Conservation (phyloP, 2,113 vertebrate species). For the Clupea harengus region DNA sequence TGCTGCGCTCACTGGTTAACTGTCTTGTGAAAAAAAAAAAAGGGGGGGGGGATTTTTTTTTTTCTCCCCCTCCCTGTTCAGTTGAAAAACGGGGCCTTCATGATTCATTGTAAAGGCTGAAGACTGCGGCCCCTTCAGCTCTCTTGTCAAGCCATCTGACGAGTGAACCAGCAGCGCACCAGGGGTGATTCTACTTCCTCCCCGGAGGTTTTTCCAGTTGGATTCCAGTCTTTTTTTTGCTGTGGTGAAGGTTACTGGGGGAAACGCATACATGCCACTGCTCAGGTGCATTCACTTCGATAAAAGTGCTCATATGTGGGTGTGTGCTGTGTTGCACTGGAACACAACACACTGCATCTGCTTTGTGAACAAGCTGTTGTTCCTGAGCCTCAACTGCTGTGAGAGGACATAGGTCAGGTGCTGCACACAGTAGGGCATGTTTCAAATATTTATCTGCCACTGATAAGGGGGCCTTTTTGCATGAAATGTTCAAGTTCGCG, state of each 20-base stretch:
- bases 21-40: conserved; percentile 5
- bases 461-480: conserved; percentile 28
- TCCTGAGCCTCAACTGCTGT: conserved; percentile 40
- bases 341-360: not conserved
- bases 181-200: not conserved
- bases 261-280: not conserved
- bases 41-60: not conserved
- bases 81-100: conserved; percentile 32
- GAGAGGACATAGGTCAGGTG: conserved; percentile 48
- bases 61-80: not conserved
- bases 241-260: not conserved
- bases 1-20: conserved; percentile 34
- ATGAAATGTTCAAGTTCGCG: not conserved
- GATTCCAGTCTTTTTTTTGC: not conserved
- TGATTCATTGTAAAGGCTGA: conserved; percentile 12
- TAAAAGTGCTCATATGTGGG: not conserved
- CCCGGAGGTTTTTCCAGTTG: not conserved
- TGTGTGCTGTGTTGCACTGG: not conserved
- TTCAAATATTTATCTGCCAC: conserved; percentile 18
- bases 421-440: not conserved
- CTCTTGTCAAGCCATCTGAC: not conserved
- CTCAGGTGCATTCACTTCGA: not conserved
- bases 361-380: not conserved
- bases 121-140: not conserved
- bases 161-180: not conserved